These are phyloP conservation scores for Myrmecobius fasciatus DNA, from an alignment of 2,113 vertebrate species.

Conservation along the genomic window DNA sequence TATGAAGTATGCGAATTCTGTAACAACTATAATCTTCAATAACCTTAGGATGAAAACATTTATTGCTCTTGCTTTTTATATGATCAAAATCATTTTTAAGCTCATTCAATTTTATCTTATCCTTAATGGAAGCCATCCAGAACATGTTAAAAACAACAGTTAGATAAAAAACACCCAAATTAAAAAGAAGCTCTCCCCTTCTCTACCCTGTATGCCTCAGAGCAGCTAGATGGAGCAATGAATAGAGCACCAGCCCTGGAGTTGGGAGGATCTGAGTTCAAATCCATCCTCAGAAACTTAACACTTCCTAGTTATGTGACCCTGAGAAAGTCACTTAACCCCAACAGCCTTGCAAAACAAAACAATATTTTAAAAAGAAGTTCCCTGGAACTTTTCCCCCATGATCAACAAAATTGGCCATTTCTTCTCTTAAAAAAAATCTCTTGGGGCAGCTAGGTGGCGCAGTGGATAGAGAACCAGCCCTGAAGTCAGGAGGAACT, in stretches of 20 bases:
- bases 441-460: too few relatives aligned
- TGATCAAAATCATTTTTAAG: background rate
- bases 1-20: background rate
- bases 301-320: too few relatives aligned
- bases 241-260: too few relatives aligned
- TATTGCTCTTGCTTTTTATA: background rate
- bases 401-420: background rate
- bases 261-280: too few relatives aligned
- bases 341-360: too few relatives aligned
- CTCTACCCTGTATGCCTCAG: too few relatives aligned
- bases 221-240: too few relatives aligned
- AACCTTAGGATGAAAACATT: background rate
- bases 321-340: too few relatives aligned
- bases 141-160: slow-evolving; percentile 20
- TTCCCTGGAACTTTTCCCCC: slow-evolving; percentile 4
- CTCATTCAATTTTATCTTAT: background rate
- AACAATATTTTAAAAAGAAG: background rate
- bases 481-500: too few relatives aligned
- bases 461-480: too few relatives aligned
- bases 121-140: background rate
- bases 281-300: too few relatives aligned
- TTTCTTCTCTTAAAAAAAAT: slow-evolving; percentile 22
- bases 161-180: slow-evolving; percentile 5
- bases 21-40: background rate
- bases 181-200: background rate